Base-by-base conservation (phyloP, 2,888 invertebrate genomes). In the Kryphioiulus occultus region DNA sequence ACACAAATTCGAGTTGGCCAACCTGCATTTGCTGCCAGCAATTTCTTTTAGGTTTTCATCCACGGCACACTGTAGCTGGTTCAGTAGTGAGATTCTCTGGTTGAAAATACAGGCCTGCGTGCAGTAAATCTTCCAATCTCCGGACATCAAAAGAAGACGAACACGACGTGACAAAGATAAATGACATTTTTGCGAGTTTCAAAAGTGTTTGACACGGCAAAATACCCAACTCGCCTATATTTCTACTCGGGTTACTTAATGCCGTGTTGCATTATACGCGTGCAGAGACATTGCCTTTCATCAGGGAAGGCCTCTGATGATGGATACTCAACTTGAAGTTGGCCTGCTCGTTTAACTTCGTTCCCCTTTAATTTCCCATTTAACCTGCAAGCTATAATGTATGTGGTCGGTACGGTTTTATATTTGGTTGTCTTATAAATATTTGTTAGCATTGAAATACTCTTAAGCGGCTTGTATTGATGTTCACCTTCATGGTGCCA, bases 121-220 rank as follows among this genome's bases (percentile, higher is more conserved):
- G 85, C 39, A 85, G 85, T 85, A 85, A 85, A 85, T 85, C 85
- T 85, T 85, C 44, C 85, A 44, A 85, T 85, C 85, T 85, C 85
- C 44, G 85, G 85, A 22, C 85, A 85, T 85, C 39, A 42, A 44
- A 85, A 22, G 85, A 44, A 85, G 85, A 85, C 85, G 85, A 85
- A 85, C 85, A 85, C 85, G 85, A 85, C 44, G 39, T 85, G 85
- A 85, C 85, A 85, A 85, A 85, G 85, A 85, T 85, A 85, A 85
- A 85, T 85, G 85, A 44, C 85, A 85, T 85, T 85, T 85, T 44
- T 85, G 44, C 32, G 85, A 39, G 42, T 85, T 85, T 85, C 85
- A 85, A 85, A 39, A 44, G 85, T 26, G 85, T 42, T 39, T 85
- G 85, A 85, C 85, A 85, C 44, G 39, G 12, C 35, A 85, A 85